These are phyloP conservation scores for Elegia similella DNA, from an alignment of 2,888 invertebrate species.

Conservation along the genomic window DNA sequence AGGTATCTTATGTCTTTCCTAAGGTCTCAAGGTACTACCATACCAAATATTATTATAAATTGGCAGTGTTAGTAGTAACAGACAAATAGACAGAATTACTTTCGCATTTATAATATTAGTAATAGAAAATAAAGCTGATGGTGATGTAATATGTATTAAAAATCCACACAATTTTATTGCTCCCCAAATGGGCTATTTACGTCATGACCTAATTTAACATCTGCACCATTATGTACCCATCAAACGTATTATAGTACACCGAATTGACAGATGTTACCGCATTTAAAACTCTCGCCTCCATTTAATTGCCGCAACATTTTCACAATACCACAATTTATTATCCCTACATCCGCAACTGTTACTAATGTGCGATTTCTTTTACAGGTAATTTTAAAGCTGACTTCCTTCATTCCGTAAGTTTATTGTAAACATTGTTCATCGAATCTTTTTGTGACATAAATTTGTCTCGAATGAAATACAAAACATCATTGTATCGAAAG, in stretches of 20 bases:
- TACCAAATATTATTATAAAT: too few species aligned
- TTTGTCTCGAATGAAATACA: conserved; percentile 49
- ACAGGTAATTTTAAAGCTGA: conserved; percentile 61
- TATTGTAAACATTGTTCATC: conserved; percentile 41
- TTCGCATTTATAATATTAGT: too few species aligned
- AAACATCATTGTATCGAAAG: conserved; percentile 46
- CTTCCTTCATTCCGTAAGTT: conserved; percentile 49
- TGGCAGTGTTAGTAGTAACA: too few species aligned
- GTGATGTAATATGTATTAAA: background rate
- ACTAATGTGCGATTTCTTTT: conserved; percentile 53
- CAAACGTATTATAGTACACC: conserved; percentile 25
- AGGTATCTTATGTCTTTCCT: too few species aligned
- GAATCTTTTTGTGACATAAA: conserved; percentile 51
- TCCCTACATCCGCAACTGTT: conserved; percentile 33
- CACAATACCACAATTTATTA: conserved; percentile 5
- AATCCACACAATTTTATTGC: conserved; percentile 15
- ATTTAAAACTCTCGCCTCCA: conserved; percentile 15
- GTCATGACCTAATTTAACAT: conserved; percentile 27
- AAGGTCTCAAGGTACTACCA: too few species aligned
- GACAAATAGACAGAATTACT: too few species aligned
- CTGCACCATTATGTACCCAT: conserved; percentile 21
- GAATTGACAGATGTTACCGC: conserved; percentile 28
- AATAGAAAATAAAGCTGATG: background rate
- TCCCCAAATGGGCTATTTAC: conserved; percentile 16
- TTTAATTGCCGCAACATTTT: conserved; percentile 10